Conservation (phyloP, 2,888 invertebrate species). For the Epirrhoe tristata region DNA sequence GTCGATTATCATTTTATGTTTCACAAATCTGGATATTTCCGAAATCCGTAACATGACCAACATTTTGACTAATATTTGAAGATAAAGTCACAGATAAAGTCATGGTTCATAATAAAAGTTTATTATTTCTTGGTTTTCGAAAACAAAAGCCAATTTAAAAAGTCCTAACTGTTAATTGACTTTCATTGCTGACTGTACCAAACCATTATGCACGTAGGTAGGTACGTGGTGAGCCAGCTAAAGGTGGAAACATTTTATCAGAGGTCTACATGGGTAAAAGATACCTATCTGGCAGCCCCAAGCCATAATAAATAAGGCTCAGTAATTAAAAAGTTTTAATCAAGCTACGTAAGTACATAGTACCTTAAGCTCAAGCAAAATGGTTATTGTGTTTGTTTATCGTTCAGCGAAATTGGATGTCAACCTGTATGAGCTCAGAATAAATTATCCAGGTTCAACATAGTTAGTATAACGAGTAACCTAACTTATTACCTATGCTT, state of each 20-base stretch:
- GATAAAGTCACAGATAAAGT: too few relatives aligned
- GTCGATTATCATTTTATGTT: too few relatives aligned
- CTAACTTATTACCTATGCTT: not conserved
- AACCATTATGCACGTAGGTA: not conserved
- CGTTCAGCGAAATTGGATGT: conserved; percentile 1
- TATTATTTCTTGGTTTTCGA: too few relatives aligned
- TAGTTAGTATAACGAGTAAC: too few relatives aligned
- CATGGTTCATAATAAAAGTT: too few relatives aligned
- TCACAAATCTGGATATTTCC: too few relatives aligned
- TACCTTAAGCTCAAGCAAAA: not conserved
- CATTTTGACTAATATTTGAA: too few relatives aligned
- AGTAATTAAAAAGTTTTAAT: conserved; percentile 23
- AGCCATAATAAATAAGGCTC: conserved; percentile 27
- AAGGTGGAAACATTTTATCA: not conserved
- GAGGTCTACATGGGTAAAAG: not conserved
- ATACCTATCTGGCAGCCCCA: conserved; percentile 17
- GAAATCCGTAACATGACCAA: too few relatives aligned
- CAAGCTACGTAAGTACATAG: conserved; percentile 2
- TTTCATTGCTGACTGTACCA: too few relatives aligned
- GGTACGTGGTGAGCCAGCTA: not conserved
- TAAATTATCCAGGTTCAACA: not conserved
- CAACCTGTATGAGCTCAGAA: not conserved
- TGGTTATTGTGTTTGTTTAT: conserved; percentile 7
- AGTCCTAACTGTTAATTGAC: too few relatives aligned
- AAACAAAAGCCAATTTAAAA: too few relatives aligned